These are phyloP conservation scores for Apodemia duryi DNA, from an alignment of 2,888 invertebrate species.

Conservation along the genomic window DNA sequence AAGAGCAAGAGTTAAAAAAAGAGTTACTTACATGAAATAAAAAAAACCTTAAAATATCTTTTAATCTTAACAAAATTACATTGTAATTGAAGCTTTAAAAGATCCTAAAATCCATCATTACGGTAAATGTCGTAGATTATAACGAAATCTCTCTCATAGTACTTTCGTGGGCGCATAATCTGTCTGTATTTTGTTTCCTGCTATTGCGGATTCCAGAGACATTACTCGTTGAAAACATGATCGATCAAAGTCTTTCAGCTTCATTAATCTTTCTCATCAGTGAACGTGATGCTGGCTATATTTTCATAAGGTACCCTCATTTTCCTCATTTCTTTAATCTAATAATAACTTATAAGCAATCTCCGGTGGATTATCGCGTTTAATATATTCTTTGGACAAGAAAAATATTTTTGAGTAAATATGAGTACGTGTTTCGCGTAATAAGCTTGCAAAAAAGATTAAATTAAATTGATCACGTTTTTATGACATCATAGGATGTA, in stretches of 20 bases:
- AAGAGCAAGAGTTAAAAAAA: no score
- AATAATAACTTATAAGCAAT: constrained; percentile 23
- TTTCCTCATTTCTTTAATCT: constrained; percentile 54
- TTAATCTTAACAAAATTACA: background rate
- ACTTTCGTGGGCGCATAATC: constrained; percentile 13
- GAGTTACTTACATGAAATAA: no score
- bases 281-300: constrained; percentile 39
- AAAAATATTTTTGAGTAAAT: background rate
- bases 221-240: constrained; percentile 46
- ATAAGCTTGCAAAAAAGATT: background rate
- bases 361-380: constrained; percentile 15
- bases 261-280: constrained; percentile 76
- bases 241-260: constrained; percentile 72
- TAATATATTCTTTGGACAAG: constrained; percentile 16
- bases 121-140: constrained; percentile 5
- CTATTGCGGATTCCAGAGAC: constrained; percentile 18
- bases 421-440: background rate
- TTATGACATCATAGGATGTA: no score
- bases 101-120: background rate
- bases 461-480: no score
- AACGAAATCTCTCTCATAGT: constrained; percentile 9
- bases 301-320: constrained; percentile 57
- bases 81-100: constrained; percentile 10
- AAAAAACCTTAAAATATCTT: no score
- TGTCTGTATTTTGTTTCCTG: constrained; percentile 20